phyloP scores from a whole-genome alignment of 2,888 invertebrate genomes.

The Plagodis pulveraria region DNA sequence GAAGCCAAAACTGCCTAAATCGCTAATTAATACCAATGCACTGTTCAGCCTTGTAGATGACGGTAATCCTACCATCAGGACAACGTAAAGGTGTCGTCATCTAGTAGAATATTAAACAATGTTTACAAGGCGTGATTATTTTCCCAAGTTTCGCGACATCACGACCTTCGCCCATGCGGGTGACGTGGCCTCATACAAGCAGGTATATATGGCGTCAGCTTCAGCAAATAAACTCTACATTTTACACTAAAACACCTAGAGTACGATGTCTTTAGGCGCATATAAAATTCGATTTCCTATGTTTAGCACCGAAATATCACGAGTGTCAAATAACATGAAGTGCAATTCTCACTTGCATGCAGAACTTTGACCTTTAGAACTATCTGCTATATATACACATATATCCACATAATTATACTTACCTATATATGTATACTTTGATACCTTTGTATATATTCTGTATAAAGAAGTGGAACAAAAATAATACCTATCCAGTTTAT shows the following conservation, averaged over 20 bases:
- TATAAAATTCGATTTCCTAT: background rate
- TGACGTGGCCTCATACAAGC: conserved; percentile 51
- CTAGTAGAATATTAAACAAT: conserved; percentile 7
- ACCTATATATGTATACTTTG: too few relatives aligned
- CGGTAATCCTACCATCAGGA: too few relatives aligned
- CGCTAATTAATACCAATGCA: too few relatives aligned
- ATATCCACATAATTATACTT: too few relatives aligned
- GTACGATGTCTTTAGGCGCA: background rate
- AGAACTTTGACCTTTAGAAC: background rate
- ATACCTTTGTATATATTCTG: too few relatives aligned
- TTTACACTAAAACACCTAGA: conserved; percentile 43
- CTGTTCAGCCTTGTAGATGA: too few relatives aligned
- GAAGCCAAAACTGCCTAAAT: too few relatives aligned
- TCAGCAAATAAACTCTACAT: conserved; percentile 50
- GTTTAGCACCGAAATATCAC: conserved; percentile 29
- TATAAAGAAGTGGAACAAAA: too few relatives aligned
- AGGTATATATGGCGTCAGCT: conserved; percentile 58
- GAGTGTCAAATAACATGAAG: conserved; percentile 31
- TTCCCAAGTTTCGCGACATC: conserved; percentile 54
- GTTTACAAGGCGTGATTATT: conserved; percentile 50
- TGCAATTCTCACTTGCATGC: conserved; percentile 12
- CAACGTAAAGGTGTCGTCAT: too few relatives aligned
- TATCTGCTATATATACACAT: too few relatives aligned
- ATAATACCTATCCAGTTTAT: too few relatives aligned
- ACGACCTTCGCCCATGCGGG: conserved; percentile 65